Conservation (phyloP, 2,113 vertebrate species). For the Heliornis fulica region DNA sequence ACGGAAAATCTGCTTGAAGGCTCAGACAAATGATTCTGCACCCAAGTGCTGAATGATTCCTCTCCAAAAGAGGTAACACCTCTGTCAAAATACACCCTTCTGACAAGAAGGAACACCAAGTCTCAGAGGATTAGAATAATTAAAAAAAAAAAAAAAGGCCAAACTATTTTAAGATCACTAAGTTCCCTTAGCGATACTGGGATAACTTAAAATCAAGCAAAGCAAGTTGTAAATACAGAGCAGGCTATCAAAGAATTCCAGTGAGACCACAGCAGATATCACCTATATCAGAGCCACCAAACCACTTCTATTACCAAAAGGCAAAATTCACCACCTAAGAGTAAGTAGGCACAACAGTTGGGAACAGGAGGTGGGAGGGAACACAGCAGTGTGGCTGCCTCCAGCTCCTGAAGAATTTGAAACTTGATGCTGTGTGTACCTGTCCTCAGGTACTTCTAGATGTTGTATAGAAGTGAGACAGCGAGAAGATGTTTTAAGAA, state of each 20-base stretch:
- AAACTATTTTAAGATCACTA: slow-evolving; percentile 11
- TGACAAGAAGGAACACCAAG: background rate
- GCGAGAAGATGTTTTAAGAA: background rate
- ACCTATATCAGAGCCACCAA: background rate
- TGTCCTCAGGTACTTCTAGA: background rate
- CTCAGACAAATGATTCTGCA: background rate
- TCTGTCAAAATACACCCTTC: background rate
- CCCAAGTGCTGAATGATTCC: background rate
- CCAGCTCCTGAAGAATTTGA: background rate
- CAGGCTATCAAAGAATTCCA: background rate
- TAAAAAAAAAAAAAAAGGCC: background rate
- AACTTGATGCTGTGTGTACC: background rate
- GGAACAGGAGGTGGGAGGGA: accelerated
- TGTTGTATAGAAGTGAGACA: background rate
- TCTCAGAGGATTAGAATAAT: slow-evolving; percentile 24
- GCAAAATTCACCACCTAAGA: accelerated
- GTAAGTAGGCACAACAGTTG: background rate
- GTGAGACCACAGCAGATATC: background rate
- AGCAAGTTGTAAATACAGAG: slow-evolving; percentile 43
- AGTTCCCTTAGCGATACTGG: background rate
- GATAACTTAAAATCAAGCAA: slow-evolving; percentile 24
- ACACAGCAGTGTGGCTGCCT: accelerated
- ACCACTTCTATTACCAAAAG: background rate
- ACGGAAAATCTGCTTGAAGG: background rate
- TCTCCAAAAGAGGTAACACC: background rate